phyloP scores from a whole-genome alignment of 2,797 vertebrate genomes.

The Nannoperca obscura region DNA sequence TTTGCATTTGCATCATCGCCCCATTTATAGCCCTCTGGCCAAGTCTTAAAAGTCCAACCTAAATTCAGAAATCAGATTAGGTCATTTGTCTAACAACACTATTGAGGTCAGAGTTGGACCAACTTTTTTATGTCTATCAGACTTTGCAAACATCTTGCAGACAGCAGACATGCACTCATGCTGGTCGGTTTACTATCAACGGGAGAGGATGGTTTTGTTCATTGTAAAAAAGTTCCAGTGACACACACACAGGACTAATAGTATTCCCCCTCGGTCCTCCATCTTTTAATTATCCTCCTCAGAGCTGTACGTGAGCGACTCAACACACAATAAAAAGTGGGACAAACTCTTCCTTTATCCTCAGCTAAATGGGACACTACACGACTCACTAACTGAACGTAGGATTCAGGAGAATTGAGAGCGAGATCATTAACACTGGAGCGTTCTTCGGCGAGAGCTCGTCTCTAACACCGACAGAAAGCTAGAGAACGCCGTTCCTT shows the following conservation, averaged over 20 bases:
- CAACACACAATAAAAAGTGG: conserved; percentile 56
- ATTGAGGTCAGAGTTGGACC: conserved; percentile 44
- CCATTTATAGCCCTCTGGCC: conserved; percentile 45
- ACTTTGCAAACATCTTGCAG: not conserved
- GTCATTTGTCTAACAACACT: conserved; percentile 31
- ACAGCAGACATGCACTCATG: not conserved
- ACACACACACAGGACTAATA: conserved; percentile 14
- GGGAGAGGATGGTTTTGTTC: conserved; percentile 1
- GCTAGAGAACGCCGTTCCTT: not conserved
- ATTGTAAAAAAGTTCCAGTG: conserved; percentile 38
- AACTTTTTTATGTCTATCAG: not conserved
- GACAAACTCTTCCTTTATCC: conserved; percentile 53
- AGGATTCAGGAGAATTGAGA: conserved; percentile 18
- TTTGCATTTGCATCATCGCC: conserved; percentile 57
- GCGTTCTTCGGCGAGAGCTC: not conserved
- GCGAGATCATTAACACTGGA: conserved; percentile 37
- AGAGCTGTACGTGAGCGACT: conserved; percentile 41
- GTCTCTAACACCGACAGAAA: not conserved
- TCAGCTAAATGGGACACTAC: conserved; percentile 49
- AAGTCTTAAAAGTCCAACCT: conserved; percentile 47
- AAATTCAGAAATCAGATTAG: conserved; percentile 66
- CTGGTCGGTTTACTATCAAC: not conserved
- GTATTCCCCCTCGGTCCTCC: not conserved
- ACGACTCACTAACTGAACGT: conserved; percentile 1
- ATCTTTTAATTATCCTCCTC: conserved; percentile 51